Evolutionary conservation across 2,797 vertebrate species (phyloP), one percentile per base, ranked within the genome.

Genomic region (Botia almorhae): DNA sequence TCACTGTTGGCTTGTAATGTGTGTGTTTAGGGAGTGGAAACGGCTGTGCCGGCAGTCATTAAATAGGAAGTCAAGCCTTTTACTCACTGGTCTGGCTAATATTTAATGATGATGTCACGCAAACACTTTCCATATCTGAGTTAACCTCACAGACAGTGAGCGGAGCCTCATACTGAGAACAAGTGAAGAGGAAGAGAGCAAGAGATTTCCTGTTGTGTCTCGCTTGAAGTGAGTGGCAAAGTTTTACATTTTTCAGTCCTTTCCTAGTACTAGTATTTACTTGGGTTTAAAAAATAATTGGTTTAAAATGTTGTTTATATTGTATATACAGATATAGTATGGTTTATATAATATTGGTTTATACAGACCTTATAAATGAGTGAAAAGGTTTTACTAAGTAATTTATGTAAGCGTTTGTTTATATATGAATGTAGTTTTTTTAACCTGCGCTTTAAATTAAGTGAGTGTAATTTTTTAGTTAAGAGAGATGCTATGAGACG

Each of bases 1-100:
- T 13, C 21, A 12, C 21, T 60, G 36, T 19, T 33, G 8, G 2
- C 6, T 56, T 21, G 17, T 51, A 39, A 58, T 43, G 6, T 64
- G 55, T 69, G n/a, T 29, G 60, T 55, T 36, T 65, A 79, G 21
- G 11, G 48, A 46, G 60, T 72, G 69, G 69, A 69, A 65, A 55
- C 60, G 60, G 33, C 19, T 8, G 39, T 39, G 5, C 39, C 56
- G 33, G 23, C 29, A n/a, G 46, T 65, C 48, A 19, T 69, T 69
- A 60, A 79, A 53, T 56, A 81, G 79, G 79, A 83, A 83, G 79
- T 65, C 17, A 81, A 71, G 46, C n/a, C n/a, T 7, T 61, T 56
- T 26, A 61, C 69, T 80, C 65, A 81, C 67, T 75, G 78, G 70
- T 39, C 67, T 73, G 67, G 36, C 46, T 63, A 61, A 71, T 81